Conservation (phyloP, 2,888 invertebrate genomes). For the Clistopyga incitator region DNA sequence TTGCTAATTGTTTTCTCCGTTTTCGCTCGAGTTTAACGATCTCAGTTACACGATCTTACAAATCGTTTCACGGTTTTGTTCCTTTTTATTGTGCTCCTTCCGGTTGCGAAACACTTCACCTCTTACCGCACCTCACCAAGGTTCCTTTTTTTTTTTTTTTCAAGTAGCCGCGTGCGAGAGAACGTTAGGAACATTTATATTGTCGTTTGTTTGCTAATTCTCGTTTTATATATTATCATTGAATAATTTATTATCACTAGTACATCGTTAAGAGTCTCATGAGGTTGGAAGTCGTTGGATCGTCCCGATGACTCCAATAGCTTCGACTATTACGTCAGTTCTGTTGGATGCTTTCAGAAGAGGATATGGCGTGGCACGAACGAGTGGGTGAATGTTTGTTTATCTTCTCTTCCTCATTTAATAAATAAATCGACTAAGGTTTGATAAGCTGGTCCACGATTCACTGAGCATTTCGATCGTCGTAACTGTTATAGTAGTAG, state of each 20-base stretch:
- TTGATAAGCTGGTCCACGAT: conserved; percentile 58
- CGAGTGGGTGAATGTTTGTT: conserved; percentile 35
- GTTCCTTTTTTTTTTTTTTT: too few species aligned
- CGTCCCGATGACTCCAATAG: conserved; percentile 29
- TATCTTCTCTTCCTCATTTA: conserved; percentile 1
- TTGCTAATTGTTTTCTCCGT: conserved; percentile 67
- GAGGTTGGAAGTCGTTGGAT: conserved; percentile 26
- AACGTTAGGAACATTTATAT: conserved; percentile 48
- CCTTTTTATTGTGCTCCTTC: background rate
- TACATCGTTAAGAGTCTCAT: conserved; percentile 29
- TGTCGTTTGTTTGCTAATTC: background rate
- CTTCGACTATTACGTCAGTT: conserved; percentile 48
- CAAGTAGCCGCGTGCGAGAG: conserved; percentile 4
- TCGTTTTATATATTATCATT: conserved; percentile 8
- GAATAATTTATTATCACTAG: conserved; percentile 30
- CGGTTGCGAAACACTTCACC: conserved; percentile 19
- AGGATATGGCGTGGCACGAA: conserved; percentile 29
- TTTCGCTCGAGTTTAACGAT: conserved; percentile 63
- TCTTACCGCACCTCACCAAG: conserved; percentile 6
- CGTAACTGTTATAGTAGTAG: conserved; percentile 12
- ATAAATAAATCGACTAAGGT: conserved; percentile 37
- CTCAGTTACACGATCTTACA: conserved; percentile 18
- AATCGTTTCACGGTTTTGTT: conserved; percentile 13
- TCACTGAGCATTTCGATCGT: conserved; percentile 55
- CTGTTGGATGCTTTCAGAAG: conserved; percentile 30